Percentiles rank a stretch among this genome's conserved stretches.
phyloP scores from a whole-genome alignment of 2,888 invertebrate species.

The Harpalus rufipes region DNA sequence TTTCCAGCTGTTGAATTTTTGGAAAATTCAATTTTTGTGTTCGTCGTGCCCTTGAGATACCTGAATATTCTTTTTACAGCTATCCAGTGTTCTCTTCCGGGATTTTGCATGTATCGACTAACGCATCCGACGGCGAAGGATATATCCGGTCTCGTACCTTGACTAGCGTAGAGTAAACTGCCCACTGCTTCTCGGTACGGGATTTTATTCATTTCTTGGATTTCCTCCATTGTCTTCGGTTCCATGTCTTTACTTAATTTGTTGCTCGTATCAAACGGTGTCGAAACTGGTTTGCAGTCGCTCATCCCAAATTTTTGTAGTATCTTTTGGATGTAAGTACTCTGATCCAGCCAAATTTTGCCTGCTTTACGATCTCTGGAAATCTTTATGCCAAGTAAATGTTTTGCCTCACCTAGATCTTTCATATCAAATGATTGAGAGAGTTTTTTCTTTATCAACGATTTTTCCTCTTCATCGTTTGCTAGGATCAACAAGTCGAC shows the following conservation, averaged over 20 bases:
- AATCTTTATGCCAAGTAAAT: constrained; percentile 55
- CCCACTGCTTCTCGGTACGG: too few relatives aligned
- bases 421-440: too few relatives aligned
- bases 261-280: constrained; percentile 65
- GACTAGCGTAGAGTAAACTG: too few relatives aligned
- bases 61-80: constrained; percentile 60
- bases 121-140: too few relatives aligned
- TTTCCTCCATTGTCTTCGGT: background rate
- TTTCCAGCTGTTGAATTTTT: background rate
- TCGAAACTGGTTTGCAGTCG: constrained; percentile 66
- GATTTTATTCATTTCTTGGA: too few relatives aligned
- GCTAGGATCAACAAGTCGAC: background rate
- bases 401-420: constrained; percentile 16
- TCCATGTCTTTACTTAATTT: constrained; percentile 20
- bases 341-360: constrained; percentile 60
- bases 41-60: constrained; percentile 58
- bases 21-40: constrained; percentile 29
- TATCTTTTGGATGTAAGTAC: constrained; percentile 60
- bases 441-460: constrained; percentile 18
- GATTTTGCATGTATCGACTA: constrained; percentile 47
- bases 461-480: background rate
- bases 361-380: constrained; percentile 50
- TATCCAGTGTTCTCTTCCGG: constrained; percentile 52
- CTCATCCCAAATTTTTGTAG: constrained; percentile 63
- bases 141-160: constrained; percentile 56